Conservation (phyloP, 2,113 vertebrate genomes). For the Cisticola juncidis region DNA sequence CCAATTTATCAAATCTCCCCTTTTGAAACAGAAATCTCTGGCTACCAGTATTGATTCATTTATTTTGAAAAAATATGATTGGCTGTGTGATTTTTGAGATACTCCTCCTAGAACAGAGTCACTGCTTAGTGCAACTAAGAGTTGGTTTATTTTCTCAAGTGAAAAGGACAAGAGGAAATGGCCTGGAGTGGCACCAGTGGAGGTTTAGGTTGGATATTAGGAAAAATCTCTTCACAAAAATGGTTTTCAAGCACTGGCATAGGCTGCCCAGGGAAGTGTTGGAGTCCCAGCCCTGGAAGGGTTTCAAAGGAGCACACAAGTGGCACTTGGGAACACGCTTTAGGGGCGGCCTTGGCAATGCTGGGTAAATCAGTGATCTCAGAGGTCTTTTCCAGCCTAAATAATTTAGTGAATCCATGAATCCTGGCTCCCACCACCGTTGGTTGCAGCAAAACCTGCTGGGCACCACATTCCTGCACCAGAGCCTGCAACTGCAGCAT, state of each 20-base stretch:
- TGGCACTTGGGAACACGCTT: background rate
- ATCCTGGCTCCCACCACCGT: background rate
- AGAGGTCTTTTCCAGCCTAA: background rate
- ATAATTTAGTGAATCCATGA: background rate
- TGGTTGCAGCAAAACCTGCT: background rate
- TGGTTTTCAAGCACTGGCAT: background rate
- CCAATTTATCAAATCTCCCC: background rate
- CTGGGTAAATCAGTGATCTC: background rate
- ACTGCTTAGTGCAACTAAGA: background rate
- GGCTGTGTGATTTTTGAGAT: background rate
- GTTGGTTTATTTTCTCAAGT: background rate
- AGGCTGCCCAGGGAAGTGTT: background rate
- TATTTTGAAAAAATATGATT: background rate
- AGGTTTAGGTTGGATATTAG: background rate
- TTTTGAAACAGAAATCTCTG: background rate
- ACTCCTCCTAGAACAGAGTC: background rate
- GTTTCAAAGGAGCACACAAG: background rate
- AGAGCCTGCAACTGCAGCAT: accelerated
- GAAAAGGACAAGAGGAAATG: background rate
- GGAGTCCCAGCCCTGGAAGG: no score
- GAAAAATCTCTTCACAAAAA: background rate
- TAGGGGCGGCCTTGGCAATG: background rate
- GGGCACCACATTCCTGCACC: accelerated
- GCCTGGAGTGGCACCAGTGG: background rate
- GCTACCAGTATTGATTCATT: background rate